Evolutionary conservation across 2,888 invertebrate genomes (phyloP), one percentile per base, ranked within the genome.

Genomic region (Automeris io): DNA sequence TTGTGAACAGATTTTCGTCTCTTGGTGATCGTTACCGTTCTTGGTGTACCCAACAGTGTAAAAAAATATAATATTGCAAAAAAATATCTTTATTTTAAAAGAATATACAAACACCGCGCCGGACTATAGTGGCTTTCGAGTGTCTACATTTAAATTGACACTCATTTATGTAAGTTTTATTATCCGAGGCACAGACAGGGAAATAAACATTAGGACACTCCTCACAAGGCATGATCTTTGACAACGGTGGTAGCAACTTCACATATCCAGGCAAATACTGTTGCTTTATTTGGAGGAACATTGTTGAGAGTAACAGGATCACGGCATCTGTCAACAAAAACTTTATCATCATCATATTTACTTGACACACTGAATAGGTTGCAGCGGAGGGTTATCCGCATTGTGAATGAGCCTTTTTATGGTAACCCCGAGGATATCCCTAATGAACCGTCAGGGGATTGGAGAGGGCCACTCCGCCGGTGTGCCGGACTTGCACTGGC

Each of bases 141-240:
- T 36, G 36, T 4, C 39, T 39, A 29, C 61, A 60, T 1, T 9
- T 38, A 32, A 57, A 47, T 1, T 43, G 37, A 11, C 57, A 58
- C 6, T 51, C 43, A 13, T 59, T 61, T 2, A 50, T 31, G 13
- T 55, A 63, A 0, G 61, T 59, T 0, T 37, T 25, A 18, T 59
- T 55, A 24, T 55, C 41, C 5, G 45, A 33, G 0, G 46, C 47
- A 13, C 62, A 62, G 3, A 61, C 44, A 1, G 62, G 62, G 16
- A 49, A 39, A 23, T 58, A 62, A 0, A 61, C 47, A 6, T 47
- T 42, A 1, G 62, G 61, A 21, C 59, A 62, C 1, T 23, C 6
- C 0, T 11, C n/a, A 13, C 62, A 62, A 8, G 46, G 37, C 22
- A 47, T 37, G 5, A 42, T 45, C 32, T 29, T 38, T 33, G 49